These are phyloP conservation scores for Synanthedon vespiformis DNA, from an alignment of 2,888 invertebrate genomes.

Conservation along the genomic window DNA sequence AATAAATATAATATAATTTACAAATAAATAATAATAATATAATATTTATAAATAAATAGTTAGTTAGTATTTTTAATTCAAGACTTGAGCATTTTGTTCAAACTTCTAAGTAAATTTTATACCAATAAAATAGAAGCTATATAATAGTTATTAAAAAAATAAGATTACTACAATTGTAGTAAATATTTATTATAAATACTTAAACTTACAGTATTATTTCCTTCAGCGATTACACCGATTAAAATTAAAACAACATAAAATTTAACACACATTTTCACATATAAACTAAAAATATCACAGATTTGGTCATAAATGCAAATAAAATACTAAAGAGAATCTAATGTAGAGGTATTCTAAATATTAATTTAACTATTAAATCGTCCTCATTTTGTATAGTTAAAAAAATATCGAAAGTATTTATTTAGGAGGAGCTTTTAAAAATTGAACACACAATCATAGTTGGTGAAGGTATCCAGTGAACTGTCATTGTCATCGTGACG, in stretches of 20 bases:
- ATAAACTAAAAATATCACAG: conserved; percentile 27
- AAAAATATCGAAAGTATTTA: not conserved
- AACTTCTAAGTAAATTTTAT: too few relatives aligned
- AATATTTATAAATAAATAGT: too few relatives aligned
- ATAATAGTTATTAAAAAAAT: too few relatives aligned
- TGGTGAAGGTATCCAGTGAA: not conserved
- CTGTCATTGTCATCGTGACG: not conserved
- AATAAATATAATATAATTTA: too few relatives aligned
- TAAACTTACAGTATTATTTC: conserved; percentile 28
- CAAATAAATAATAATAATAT: too few relatives aligned
- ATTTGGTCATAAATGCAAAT: conserved; percentile 1
- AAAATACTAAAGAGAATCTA: not conserved
- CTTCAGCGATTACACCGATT: conserved; percentile 15
- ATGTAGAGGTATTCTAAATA: too few relatives aligned
- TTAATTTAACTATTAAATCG: not conserved
- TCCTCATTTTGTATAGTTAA: not conserved
- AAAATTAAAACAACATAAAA: conserved; percentile 21
- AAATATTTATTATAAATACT: too few relatives aligned
- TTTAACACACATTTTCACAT: conserved; percentile 26
- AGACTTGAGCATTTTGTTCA: too few relatives aligned
- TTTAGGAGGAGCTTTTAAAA: not conserved
- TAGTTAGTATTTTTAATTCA: too few relatives aligned
- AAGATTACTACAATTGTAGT: too few relatives aligned
- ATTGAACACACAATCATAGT: not conserved
- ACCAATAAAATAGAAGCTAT: too few relatives aligned